phyloP scores from a whole-genome alignment of 2,888 invertebrate species.

The Cephus runcator region DNA sequence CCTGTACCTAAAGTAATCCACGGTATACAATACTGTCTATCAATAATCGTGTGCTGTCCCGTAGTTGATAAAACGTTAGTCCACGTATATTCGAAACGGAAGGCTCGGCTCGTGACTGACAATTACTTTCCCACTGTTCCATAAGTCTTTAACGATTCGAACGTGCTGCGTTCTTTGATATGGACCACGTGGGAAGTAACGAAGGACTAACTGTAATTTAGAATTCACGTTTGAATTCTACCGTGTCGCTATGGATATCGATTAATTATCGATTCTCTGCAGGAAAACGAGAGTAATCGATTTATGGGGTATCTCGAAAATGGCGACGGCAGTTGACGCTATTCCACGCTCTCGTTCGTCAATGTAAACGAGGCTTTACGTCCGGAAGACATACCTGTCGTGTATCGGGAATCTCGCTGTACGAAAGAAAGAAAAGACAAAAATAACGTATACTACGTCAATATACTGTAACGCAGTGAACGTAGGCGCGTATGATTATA shows the following conservation, averaged over 20 bases:
- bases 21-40: background rate
- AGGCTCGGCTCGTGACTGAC: background rate
- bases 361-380: background rate
- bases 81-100: slow-evolving; percentile 14
- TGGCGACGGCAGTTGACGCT: background rate
- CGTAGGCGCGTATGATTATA: background rate
- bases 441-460: background rate
- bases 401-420: background rate
- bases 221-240: background rate
- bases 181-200: background rate
- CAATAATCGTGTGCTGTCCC: slow-evolving; percentile 1
- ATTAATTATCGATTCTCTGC: background rate
- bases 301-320: background rate
- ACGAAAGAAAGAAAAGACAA: background rate
- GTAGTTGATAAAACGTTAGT: slow-evolving; percentile 20
- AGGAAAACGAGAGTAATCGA: too few species aligned
- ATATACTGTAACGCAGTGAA: background rate
- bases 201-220: background rate
- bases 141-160: background rate
- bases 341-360: background rate
- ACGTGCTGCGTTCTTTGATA: background rate
- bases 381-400: too few species aligned
- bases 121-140: background rate
- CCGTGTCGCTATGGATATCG: background rate
- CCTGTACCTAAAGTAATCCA: background rate